Evolutionary conservation across 2,797 vertebrate species (phyloP), one percentile per base, ranked within the genome.

Genomic region (Nasua narica): DNA sequence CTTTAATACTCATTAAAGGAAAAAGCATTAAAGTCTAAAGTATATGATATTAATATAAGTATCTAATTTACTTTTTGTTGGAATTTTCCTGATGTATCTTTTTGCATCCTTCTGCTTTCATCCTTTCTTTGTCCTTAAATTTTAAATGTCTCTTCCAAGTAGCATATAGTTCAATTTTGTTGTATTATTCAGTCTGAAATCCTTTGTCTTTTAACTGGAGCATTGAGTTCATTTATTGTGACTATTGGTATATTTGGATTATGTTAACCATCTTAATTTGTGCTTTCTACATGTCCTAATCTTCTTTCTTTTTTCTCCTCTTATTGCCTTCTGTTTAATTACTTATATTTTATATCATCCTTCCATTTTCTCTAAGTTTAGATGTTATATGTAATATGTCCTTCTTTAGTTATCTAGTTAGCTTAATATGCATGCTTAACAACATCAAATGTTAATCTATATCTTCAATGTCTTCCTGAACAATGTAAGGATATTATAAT

Each of bases 191-290:
- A 81, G 18, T 48, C 27, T 46, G 76, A 81, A 91, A 46, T 15
- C 54, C 74, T 48, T 91, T 72, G n/a, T 52, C 56, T 95, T 87
- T 87, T 81, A 87, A 81, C 32, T 87, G 37, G 89, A 91, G 76
- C 54, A 74, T 11, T 43, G 23, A 79, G 83, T 81, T 46, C 23
- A 65, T 74, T 87, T 87, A 74, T 56, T 82, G 76, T 58, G 48
- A 90, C 40, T 85, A 2, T 78, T 50, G 72, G 58, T 87, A 81
- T 82, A 29, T 65, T 82, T 95, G 37, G 32, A 65, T 92, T 82
- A 40, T 76, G 56, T 58, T 84, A 76, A 48, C 35, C 32, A 67
- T 76, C 25, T 58, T 76, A 65, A 56, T 82, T 82, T 65, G n/a
- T 95, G 40, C 25, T 67, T 92, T 87, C 77, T 58, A 56, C 18